These are phyloP conservation scores for Trachelus iudaicus DNA, from an alignment of 2,888 invertebrate species.

Conservation along the genomic window DNA sequence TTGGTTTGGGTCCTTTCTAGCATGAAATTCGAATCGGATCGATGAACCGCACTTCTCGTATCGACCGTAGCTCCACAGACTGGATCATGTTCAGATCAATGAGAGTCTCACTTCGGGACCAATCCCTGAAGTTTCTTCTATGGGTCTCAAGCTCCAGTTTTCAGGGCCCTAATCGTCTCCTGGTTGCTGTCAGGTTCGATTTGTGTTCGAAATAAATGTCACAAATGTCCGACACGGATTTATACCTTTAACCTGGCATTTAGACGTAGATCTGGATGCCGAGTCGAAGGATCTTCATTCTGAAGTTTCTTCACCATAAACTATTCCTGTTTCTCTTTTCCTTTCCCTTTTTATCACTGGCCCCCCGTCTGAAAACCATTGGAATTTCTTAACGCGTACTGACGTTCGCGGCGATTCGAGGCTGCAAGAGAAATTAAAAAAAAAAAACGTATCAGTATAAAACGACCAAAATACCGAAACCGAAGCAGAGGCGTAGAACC, in stretches of 20 bases:
- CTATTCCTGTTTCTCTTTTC: neutral
- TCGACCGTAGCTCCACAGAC: constrained; percentile 11
- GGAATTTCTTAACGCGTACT: neutral
- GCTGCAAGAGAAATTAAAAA: neutral
- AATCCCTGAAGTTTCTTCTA: neutral
- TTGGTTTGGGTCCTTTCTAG: neutral
- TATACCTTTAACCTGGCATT: neutral
- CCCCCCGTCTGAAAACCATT: neutral
- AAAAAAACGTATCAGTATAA: neutral
- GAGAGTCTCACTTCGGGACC: neutral
- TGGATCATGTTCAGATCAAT: neutral
- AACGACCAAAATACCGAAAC: neutral
- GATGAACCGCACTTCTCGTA: constrained; percentile 29
- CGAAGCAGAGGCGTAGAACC: neutral
- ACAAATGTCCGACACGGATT: neutral
- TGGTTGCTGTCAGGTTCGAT: neutral
- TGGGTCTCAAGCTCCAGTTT: neutral
- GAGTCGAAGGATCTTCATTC: neutral
- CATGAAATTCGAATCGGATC: constrained; percentile 33
- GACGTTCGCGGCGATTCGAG: neutral
- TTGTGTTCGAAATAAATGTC: neutral
- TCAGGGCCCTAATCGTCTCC: neutral
- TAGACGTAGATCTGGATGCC: neutral
- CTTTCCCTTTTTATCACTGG: neutral
- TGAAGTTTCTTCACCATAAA: neutral